Evolutionary conservation across 92 coral and sea anemone species (phyloP), one percentile per base, ranked within the genome.

Genomic region (Isaurus tuberculatus): DNA sequence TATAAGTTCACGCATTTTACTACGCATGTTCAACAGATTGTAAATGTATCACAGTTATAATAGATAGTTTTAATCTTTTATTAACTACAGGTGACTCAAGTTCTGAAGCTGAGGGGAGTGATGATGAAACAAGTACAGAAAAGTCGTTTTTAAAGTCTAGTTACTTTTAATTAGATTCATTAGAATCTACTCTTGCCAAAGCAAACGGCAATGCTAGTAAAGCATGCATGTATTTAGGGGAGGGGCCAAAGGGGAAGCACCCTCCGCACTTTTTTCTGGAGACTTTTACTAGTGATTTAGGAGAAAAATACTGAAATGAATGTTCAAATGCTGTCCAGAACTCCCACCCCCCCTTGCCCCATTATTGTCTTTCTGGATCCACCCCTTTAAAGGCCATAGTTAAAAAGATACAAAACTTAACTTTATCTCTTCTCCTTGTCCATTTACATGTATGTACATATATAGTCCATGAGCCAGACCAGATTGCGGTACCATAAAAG

Each of bases 81-180:
- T 60, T 60, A 60, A 22, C 66, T 60, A 60, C 66, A 60, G 66
- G 66, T 60, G 66, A 60, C 66, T 60, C 66, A 60, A 60, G 66
- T 60, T 60, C 66, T 60, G 66, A 60, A 60, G 66, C 66, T 60
- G 11, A 4, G 29, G 66, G 32, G 29, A 31, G 23, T 22, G 32
- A 60, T 26, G 66, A 60, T 60, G 66, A 60, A 60, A 60, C 66
- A 20, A 60, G 23, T 60, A 60, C 32, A 60, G 32, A 26, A 60
- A 31, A 60, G 32, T 22, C 20, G 5, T 60, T 60, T 60, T 60
- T 10, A 60, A 60, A 60, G 23, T 20, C 11, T 60, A 60, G 66
- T 60, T 60, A 60, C 23, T 60, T 23, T 60, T 60, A 60, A 15
- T 60, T 60, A 60, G 66, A 60, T 60, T 60, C 66, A 60, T 60